A percentile compares a stretch with the other conserved stretches of the same genome.
These are phyloP conservation scores for Mesochorus sp. DNA, from an alignment of 2,888 invertebrate genomes.

Conservation along the genomic window DNA sequence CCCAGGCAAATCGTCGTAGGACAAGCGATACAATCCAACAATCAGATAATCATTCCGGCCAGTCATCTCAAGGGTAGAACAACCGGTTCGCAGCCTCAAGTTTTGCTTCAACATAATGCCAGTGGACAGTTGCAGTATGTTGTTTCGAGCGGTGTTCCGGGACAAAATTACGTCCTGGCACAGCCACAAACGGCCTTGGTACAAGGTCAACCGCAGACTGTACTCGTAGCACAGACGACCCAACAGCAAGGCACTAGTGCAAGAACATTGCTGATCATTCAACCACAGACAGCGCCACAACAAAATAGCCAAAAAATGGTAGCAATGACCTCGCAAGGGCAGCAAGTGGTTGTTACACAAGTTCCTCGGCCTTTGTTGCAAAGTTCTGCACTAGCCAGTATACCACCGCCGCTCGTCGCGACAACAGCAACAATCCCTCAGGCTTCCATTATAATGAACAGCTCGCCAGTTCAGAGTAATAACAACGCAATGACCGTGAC, in stretches of 20 bases:
- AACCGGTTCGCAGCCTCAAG: constrained; percentile 75
- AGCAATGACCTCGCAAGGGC: constrained; percentile 87
- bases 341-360: constrained; percentile 87
- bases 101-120: constrained; percentile 77
- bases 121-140: constrained; percentile 84
- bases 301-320: constrained; percentile 84
- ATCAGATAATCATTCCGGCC: constrained; percentile 77
- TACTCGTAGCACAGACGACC: constrained; percentile 87
- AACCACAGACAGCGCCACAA: constrained; percentile 83
- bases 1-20: constrained; percentile 84
- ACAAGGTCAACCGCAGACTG: constrained; percentile 86
- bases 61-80: constrained; percentile 73
- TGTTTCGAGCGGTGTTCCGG: constrained; percentile 83
- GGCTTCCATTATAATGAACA: constrained; percentile 78
- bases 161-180: constrained; percentile 87
- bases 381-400: constrained; percentile 82
- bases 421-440: constrained; percentile 79
- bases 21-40: constrained; percentile 75
- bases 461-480: constrained; percentile 75
- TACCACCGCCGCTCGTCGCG: constrained; percentile 81
- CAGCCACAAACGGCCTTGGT: constrained; percentile 86
- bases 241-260: constrained; percentile 86
- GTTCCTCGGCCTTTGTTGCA: constrained; percentile 84
- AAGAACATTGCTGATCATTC: constrained; percentile 88
- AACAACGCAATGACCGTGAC: constrained; percentile 76